Evolutionary conservation across 1,140 invertebrate genomes (phyloP), one percentile per base, ranked within the genome.

Genomic region (Portunus trituberculatus): DNA sequence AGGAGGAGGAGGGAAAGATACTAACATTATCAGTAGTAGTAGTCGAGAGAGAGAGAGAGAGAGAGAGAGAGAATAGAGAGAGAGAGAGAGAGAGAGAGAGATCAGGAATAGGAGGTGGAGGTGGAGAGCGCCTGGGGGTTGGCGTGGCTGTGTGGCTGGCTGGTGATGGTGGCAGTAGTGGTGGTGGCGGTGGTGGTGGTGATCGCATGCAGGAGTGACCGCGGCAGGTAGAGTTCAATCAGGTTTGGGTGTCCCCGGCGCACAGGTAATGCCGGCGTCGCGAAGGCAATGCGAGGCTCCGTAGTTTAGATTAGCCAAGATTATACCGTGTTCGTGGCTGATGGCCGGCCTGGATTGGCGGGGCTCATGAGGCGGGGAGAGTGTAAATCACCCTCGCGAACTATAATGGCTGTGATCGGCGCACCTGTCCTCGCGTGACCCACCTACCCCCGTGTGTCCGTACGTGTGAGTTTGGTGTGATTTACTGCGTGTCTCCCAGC

Each of bases 221-320:
- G 87, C 48, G 90, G 59, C 93, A 90, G 76, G 88, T 90, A 31
- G 46, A 52, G 87, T 94, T 91, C 87, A 90, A 91, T 94, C 93
- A 88, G 90, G 90, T 82, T 31, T 67, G 29, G 67, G 90, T 91
- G 93, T 90, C 90, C 93, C 76, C 87, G 59, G 32, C 31, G n/a
- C 32, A 25, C 16, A 39, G 48, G 31, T 94, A 94, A 94, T 94
- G 89, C 29, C 48, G 76, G 93, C 67, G 76, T 94, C 59, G 67
- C 93, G 82, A 45, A 52, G 93, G 59, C 76, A 94, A 94, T 67
- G 89, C 87, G 0, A 28, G 93, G 87, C 89, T 89, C 93, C 89
- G 93, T 88, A 89, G 84, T 88, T 83, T 94, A 83, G 87, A 91
- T 94, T 94, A 93, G 59, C 52, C 52, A 83, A 94, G 93, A 94